phyloP scores from a whole-genome alignment of 2,888 invertebrate species.

The Drosophila percnosoma region DNA sequence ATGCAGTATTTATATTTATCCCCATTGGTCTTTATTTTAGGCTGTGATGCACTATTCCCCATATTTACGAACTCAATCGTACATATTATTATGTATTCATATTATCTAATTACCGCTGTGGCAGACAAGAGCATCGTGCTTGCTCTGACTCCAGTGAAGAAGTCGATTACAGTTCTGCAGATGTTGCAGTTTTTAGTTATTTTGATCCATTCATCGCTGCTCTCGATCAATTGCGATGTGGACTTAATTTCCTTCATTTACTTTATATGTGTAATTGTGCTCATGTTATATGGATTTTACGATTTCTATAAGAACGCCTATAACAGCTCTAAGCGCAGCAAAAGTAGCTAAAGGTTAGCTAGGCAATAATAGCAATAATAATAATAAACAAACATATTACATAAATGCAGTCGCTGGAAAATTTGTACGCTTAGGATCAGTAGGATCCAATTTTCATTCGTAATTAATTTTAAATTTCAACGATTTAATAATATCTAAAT shows the following conservation, averaged over 20 bases:
- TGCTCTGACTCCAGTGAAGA: conserved; percentile 87
- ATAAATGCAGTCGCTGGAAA: background rate
- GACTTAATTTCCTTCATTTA: conserved; percentile 86
- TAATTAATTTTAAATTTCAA: background rate
- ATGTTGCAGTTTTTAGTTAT: conserved; percentile 90
- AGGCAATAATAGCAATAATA: conserved; percentile 2
- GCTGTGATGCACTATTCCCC: conserved; percentile 88
- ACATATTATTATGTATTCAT: conserved; percentile 91
- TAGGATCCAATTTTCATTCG: background rate
- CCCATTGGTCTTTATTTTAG: conserved; percentile 84
- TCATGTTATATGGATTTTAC: conserved; percentile 90
- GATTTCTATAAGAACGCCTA: conserved; percentile 89
- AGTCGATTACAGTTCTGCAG: conserved; percentile 88
- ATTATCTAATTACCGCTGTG: conserved; percentile 89
- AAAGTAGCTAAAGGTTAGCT: conserved; percentile 1
- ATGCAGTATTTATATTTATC: conserved; percentile 1
- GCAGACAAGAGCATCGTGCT: conserved; percentile 86
- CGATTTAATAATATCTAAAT: background rate
- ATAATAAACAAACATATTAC: background rate
- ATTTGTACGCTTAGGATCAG: background rate
- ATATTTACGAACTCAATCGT: conserved; percentile 89
- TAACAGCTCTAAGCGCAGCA: conserved; percentile 29
- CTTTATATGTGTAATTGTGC: conserved; percentile 87
- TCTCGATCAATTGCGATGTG: conserved; percentile 85
- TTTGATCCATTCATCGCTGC: conserved; percentile 86